Conservation (phyloP, 2,888 invertebrate genomes). For the Aethes cnicana region DNA sequence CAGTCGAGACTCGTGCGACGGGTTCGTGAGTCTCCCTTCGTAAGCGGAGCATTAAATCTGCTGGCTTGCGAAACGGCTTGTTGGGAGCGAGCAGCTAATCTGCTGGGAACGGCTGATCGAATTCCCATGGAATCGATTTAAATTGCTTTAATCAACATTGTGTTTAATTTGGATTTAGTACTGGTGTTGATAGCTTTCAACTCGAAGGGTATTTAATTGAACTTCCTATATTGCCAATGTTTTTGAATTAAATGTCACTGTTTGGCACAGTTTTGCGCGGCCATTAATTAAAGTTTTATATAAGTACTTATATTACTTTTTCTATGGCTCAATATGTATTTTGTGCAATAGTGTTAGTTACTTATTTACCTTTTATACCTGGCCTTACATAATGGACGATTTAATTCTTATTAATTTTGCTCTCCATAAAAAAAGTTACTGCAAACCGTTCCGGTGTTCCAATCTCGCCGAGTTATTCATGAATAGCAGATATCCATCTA, state of each 20-base stretch:
- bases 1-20: slow-evolving; percentile 23
- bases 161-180: slow-evolving; percentile 33
- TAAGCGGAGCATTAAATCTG: slow-evolving; percentile 65
- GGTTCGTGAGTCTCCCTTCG: slow-evolving; percentile 53
- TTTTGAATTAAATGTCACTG: too few relatives aligned
- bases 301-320: too few relatives aligned
- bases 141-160: slow-evolving; percentile 50
- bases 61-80: slow-evolving; percentile 51
- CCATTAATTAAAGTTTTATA: neutral
- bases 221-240: slow-evolving; percentile 7
- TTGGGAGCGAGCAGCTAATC: slow-evolving; percentile 48
- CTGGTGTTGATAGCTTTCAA: slow-evolving; percentile 17
- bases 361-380: too few relatives aligned
- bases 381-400: too few relatives aligned
- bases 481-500: too few relatives aligned
- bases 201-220: slow-evolving; percentile 10
- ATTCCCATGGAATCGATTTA: slow-evolving; percentile 64
- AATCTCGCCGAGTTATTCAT: too few relatives aligned
- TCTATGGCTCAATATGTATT: too few relatives aligned
- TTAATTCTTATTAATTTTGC: too few relatives aligned
- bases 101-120: slow-evolving; percentile 51
- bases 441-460: slow-evolving; percentile 8
- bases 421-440: too few relatives aligned
- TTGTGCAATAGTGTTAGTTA: too few relatives aligned
- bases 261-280: neutral